A percentile compares a stretch with the other conserved stretches of the same genome.
phyloP scores from a whole-genome alignment of 2,888 invertebrate genomes.

The Parnassius glacialis region DNA sequence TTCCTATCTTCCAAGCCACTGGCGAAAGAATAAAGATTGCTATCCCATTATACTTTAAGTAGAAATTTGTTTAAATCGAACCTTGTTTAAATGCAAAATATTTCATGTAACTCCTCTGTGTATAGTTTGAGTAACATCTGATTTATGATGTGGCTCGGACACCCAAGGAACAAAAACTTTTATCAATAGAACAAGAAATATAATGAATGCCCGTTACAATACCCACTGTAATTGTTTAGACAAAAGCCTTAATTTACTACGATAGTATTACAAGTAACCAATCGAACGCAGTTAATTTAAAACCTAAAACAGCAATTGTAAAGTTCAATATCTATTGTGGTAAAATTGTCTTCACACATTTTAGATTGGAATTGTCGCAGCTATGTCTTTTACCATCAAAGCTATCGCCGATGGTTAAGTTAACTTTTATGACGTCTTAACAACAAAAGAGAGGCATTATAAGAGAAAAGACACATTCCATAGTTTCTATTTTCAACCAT shows the following conservation, averaged over 20 bases:
- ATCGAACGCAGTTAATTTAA: constrained; percentile 28
- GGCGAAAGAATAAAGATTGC: constrained; percentile 2
- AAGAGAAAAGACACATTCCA: constrained; percentile 64
- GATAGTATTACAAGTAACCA: constrained; percentile 34
- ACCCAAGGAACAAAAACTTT: constrained; percentile 71
- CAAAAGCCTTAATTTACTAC: constrained; percentile 52
- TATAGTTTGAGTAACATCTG: constrained; percentile 49
- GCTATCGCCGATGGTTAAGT: constrained; percentile 70
- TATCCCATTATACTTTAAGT: constrained; percentile 34
- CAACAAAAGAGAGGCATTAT: constrained; percentile 63
- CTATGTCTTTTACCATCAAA: constrained; percentile 69
- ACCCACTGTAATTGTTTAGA: constrained; percentile 77
- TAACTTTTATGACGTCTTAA: constrained; percentile 74
- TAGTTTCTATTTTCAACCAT: constrained; percentile 54
- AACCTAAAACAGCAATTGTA: constrained; percentile 31
- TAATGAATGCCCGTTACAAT: constrained; percentile 75
- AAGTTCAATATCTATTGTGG: constrained; percentile 27
- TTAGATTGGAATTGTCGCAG: constrained; percentile 31
- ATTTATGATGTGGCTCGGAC: constrained; percentile 78
- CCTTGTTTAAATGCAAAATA: constrained; percentile 35
- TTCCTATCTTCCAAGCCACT: neutral
- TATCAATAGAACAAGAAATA: constrained; percentile 74
- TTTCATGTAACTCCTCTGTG: constrained; percentile 37
- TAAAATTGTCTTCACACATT: constrained; percentile 32
- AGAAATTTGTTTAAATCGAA: constrained; percentile 34